phyloP scores from a whole-genome alignment of 1,140 invertebrate species.

The Pogonognathellus flavescens region DNA sequence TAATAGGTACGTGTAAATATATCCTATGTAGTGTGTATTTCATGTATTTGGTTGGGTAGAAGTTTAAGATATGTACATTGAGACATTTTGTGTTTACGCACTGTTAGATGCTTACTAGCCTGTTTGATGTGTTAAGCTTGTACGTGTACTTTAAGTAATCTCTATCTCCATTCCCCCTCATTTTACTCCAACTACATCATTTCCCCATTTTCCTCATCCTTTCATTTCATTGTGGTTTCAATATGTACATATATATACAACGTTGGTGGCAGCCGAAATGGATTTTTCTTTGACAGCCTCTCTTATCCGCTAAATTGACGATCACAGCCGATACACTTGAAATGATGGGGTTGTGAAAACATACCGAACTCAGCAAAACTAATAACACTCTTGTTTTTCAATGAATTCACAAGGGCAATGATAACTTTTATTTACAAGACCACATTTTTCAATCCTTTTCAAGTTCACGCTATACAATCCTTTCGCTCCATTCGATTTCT shows the following conservation, averaged over 20 bases:
- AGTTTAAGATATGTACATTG: not conserved
- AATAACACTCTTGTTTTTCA: too few species aligned
- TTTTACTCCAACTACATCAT: constrained; percentile 23
- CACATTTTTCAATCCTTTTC: too few species aligned
- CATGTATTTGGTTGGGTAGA: too few species aligned
- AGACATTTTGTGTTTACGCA: constrained; percentile 42
- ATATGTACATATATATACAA: not conserved
- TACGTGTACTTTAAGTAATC: constrained; percentile 24
- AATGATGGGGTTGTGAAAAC: too few species aligned
- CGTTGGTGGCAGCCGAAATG: not conserved
- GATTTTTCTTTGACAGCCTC: not conserved
- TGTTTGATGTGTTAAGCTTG: constrained; percentile 27
- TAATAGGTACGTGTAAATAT: too few species aligned
- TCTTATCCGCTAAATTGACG: not conserved
- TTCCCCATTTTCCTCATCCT: not conserved
- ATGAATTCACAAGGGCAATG: too few species aligned
- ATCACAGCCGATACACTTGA: not conserved
- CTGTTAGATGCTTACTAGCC: constrained; percentile 27
- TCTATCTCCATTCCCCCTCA: constrained; percentile 36
- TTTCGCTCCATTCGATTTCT: too few species aligned
- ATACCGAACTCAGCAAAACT: too few species aligned
- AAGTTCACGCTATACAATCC: too few species aligned
- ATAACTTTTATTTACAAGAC: too few species aligned
- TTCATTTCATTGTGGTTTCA: constrained; percentile 6
- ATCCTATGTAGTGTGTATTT: not conserved